Base-by-base conservation (phyloP, 2,888 invertebrate genomes). In the Yponomeuta plumbellus region DNA sequence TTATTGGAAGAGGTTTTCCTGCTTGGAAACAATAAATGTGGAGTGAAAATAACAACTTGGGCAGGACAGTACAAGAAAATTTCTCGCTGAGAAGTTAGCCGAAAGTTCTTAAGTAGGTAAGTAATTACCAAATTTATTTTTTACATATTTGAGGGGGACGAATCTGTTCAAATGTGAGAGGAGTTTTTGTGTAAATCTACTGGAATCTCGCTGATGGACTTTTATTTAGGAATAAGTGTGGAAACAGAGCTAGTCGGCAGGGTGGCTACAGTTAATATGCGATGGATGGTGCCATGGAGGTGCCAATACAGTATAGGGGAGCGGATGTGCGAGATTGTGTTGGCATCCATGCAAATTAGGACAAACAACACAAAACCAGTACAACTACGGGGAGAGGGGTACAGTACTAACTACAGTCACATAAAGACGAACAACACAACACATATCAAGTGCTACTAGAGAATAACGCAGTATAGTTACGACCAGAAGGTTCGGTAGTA, bases 381-480 rank as follows among this genome's bases (percentile, higher is more conserved):
- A 59, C 44, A 59, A 21, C 58, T 21, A 65, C 21, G 56, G 82
- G 81, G 81, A 74, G 73, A 75, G 74, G 77, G 80, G 81, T 83
- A 84, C 81, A 84, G 78, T 78, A 75, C 79, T 83, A 80, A 81
- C 85, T 88, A 88, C 88, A 17, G 44, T 85, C 85, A 88, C 85
- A 34, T 34, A 74, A 75, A 77, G 75, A 74, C 72, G 10, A 8
- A 74, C 76, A 72, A 73, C 76, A 74, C 26, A 23, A 61, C n/a
- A n/a, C 23, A 61, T 61, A 26, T n/a, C 17, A 21, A 58, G 20
- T n/a, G 17, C 61, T 34, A 61, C 61, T 26, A n/a, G 26, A 11
- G 21, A n/a, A 21, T 21, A 22, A 58, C 58, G 58, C 21, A 58
- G 34, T n/a, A 59, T 23, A 23, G 21, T 59, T 22, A 59, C 22